Percentiles rank a stretch among this genome's conserved stretches.
Conservation (phyloP, 53 echinoderm and acorn worm species). For the Stichopus horrens region DNA sequence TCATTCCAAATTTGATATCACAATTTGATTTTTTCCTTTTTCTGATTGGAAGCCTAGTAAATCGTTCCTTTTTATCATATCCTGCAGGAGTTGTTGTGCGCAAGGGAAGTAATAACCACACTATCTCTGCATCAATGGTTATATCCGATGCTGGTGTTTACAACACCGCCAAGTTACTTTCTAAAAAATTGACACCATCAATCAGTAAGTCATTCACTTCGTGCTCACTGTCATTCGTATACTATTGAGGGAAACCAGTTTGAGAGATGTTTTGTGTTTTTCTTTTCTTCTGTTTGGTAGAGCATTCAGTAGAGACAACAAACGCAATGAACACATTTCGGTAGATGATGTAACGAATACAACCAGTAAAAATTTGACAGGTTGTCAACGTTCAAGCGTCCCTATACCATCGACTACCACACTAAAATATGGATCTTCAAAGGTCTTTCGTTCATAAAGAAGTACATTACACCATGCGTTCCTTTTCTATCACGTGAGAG, state of each 20-base stretch:
- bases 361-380: too few relatives aligned
- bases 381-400: too few relatives aligned
- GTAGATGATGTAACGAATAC: too few relatives aligned
- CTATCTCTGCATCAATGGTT: slow-evolving; percentile 85
- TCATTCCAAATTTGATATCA: too few relatives aligned
- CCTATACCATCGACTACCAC: too few relatives aligned
- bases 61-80: too few relatives aligned
- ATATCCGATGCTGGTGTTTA: slow-evolving; percentile 84
- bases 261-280: not conserved
- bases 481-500: too few relatives aligned
- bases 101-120: slow-evolving; percentile 68
- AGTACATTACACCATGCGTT: too few relatives aligned
- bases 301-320: not conserved
- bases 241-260: not conserved
- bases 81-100: slow-evolving; percentile 72
- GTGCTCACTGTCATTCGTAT: not conserved
- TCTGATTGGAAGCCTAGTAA: too few relatives aligned
- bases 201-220: not conserved
- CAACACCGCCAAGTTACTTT: slow-evolving; percentile 75
- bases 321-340: not conserved
- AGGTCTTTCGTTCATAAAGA: too few relatives aligned
- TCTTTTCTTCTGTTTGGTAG: not conserved
- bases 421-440: too few relatives aligned
- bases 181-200: slow-evolving; percentile 46
- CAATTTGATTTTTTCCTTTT: too few relatives aligned